Percentiles rank a stretch among this genome's conserved stretches.
Conservation (phyloP, 2,113 vertebrate species). For the Tichodroma muraria region DNA sequence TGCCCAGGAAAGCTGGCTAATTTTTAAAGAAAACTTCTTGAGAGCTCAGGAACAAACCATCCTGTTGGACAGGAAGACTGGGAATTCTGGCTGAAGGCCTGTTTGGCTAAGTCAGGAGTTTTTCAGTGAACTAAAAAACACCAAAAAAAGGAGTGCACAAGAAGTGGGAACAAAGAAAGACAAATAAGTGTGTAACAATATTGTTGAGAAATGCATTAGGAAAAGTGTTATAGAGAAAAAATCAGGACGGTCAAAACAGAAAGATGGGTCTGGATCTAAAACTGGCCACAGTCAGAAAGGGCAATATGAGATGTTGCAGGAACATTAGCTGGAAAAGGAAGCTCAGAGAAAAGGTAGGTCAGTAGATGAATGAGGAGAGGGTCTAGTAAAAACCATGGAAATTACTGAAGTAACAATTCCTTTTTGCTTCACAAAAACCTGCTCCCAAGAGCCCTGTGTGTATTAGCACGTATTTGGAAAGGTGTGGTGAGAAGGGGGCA, state of each 20-base stretch:
- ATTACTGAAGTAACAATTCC: not conserved
- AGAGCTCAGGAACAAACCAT: not conserved
- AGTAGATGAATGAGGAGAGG: not conserved
- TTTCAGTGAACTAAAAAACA: slow-evolving; percentile 7
- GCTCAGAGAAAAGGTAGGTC: not conserved
- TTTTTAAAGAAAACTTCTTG: slow-evolving; percentile 9
- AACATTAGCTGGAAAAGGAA: not conserved
- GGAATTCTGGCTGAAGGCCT: not conserved
- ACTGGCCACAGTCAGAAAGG: not conserved
- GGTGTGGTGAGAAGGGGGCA: not conserved
- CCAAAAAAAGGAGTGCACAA: not conserved
- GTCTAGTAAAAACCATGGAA: not conserved
- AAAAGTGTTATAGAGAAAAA: not conserved
- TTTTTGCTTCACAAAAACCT: not conserved
- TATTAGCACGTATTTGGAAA: not conserved
- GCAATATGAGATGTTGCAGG: not conserved
- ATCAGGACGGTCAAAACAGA: not conserved
- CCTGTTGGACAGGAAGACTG: not conserved
- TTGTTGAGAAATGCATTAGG: not conserved
- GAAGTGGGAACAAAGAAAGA: not conserved
- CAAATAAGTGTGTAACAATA: not conserved
- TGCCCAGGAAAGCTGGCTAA: slow-evolving; percentile 18
- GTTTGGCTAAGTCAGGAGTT: not conserved
- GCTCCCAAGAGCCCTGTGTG: not conserved
- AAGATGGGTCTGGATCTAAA: not conserved